phyloP scores from a whole-genome alignment of 2,797 vertebrate species.

The Channa striata region DNA sequence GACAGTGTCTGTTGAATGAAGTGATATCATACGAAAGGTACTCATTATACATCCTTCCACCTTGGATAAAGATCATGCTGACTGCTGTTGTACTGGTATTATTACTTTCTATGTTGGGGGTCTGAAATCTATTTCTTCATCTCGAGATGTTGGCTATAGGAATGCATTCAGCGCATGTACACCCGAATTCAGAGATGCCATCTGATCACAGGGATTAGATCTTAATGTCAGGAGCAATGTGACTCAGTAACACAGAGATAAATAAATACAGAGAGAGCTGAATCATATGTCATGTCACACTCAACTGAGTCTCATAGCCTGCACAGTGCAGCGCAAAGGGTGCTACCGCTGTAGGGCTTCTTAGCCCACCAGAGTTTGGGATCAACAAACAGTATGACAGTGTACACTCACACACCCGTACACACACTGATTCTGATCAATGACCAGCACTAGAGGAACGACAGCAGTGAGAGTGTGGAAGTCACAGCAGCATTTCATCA shows the following conservation, averaged over 20 bases:
- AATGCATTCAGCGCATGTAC: background rate
- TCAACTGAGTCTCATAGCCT: background rate
- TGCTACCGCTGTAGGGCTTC: background rate
- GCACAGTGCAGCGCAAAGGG: background rate
- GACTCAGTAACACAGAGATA: background rate
- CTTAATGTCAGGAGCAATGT: background rate
- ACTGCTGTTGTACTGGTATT: background rate
- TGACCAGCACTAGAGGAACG: conserved; percentile 26
- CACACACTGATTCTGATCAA: conserved; percentile 45
- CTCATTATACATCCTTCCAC: too few species aligned
- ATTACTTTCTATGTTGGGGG: background rate
- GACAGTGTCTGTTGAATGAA: too few species aligned
- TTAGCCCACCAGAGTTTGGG: conserved; percentile 7
- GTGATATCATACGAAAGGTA: too few species aligned
- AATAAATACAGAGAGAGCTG: background rate
- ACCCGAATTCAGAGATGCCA: background rate
- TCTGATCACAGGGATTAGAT: background rate
- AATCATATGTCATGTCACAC: background rate
- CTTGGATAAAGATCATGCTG: background rate
- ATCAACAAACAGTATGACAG: background rate
- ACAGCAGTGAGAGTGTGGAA: conserved; percentile 41
- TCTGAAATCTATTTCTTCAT: background rate
- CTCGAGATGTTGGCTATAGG: background rate
- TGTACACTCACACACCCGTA: background rate
- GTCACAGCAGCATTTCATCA: conserved; percentile 48